Conservation (phyloP, 2,888 invertebrate genomes). For the Phania funesta region DNA sequence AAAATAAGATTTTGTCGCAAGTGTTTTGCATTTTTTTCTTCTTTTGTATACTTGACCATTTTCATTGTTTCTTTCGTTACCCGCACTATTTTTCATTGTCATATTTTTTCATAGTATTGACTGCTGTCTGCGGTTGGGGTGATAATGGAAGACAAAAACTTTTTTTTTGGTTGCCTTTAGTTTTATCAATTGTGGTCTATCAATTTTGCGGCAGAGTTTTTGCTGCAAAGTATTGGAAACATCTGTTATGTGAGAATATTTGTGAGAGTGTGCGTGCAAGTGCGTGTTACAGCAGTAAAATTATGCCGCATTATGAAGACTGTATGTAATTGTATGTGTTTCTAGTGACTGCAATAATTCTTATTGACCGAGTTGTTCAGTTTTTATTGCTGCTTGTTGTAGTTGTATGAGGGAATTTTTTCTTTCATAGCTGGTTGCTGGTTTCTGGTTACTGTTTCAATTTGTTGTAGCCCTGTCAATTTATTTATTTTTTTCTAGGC, state of each 20-base stretch:
- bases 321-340: constrained; percentile 52
- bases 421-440: not conserved
- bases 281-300: constrained; percentile 28
- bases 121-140: constrained; percentile 11
- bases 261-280: not conserved
- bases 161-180: constrained; percentile 1
- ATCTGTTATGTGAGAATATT: not conserved
- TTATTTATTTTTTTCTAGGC: not conserved
- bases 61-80: not conserved
- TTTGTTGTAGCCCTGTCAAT: not conserved
- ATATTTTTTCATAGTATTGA: constrained; percentile 8
- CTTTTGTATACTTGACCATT: not conserved
- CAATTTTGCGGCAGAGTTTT: constrained; percentile 31
- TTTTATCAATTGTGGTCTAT: constrained; percentile 10
- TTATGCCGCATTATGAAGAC: constrained; percentile 46
- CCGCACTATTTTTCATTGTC: constrained; percentile 9
- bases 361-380: constrained; percentile 50
- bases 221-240: constrained; percentile 22
- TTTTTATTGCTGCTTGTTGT: constrained; percentile 34
- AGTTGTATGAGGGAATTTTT: not conserved
- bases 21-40: too few relatives aligned
- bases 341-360: constrained; percentile 59
- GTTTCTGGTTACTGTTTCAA: not conserved
- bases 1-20: too few relatives aligned
- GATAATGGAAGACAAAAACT: not conserved